Percentiles rank a stretch among this genome's conserved stretches.
Conservation (phyloP, 2,888 invertebrate genomes). For the Harmothoe impar region DNA sequence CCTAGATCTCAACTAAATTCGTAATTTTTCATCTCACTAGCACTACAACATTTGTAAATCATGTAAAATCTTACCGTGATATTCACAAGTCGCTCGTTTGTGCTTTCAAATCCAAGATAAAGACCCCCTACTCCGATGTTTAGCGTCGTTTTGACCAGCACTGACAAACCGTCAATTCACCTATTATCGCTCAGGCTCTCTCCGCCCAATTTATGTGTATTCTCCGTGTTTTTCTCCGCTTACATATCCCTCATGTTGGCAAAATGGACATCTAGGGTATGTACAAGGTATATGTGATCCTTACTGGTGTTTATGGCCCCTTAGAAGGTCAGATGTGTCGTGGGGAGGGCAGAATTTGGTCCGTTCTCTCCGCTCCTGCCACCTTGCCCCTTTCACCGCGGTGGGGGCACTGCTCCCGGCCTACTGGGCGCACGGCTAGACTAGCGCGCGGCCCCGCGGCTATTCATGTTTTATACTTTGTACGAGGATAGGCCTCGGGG, state of each 20-base stretch:
- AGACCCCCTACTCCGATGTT: not conserved
- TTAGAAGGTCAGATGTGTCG: no score
- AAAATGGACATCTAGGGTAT: no score
- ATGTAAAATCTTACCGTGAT: not conserved
- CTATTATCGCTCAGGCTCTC: not conserved
- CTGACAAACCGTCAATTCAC: not conserved
- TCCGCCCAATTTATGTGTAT: not conserved
- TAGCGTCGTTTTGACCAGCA: not conserved
- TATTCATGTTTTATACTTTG: not conserved
- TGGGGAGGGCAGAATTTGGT: no score
- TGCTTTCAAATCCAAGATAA: not conserved
- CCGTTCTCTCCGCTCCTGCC: not conserved
- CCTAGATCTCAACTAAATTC: not conserved
- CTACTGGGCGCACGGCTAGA: not conserved
- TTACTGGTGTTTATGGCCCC: no score
- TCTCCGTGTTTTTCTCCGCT: not conserved
- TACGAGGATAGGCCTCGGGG: no score
- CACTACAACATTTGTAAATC: not conserved
- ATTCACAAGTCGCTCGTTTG: not conserved
- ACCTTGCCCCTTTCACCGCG: constrained; percentile 2
- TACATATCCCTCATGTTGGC: not conserved
- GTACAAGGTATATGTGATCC: no score
- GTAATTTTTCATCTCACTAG: not conserved
- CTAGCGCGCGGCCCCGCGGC: not conserved
- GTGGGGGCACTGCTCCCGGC: not conserved